Evolutionary conservation across 2,797 vertebrate genomes (phyloP), one percentile per base, ranked within the genome.

Genomic region (Mastacembelus armatus): DNA sequence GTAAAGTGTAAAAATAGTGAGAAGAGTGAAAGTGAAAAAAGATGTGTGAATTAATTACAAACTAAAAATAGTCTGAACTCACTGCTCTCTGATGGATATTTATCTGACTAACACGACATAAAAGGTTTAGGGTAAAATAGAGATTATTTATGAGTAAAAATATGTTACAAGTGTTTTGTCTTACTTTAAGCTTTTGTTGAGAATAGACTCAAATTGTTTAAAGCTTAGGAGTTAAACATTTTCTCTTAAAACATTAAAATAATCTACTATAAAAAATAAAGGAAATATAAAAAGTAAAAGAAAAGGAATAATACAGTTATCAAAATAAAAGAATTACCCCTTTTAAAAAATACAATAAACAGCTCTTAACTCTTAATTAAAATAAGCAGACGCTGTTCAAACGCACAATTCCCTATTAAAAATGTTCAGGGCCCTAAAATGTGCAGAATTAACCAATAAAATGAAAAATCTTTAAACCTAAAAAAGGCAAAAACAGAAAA

Each of bases 11-110:
- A 32, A 42, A 44, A 43, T 26, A 24, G 24, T 2, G 55, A 67
- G 24, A 43, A 43, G 26, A 52, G 6, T 5, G 6, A 15, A 56
- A 29, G 36, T 5, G 48, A 40, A 22, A 69, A 8, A 58, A 64
- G 22, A 66, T 21, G 11, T 66, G 56, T 45, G 40, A 70, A 52
- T 68, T 55, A 55, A 68, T 61, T 62, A 36, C 47, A 67, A 54
- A 67, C 32, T 29, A 36, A 61, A 39, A 76, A 69, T 35, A 21
- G 29, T 49, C 21, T 61, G 36, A 67, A 67, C 42, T 40, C 45
- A 2, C n/a, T 64, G 69, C 33, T 51, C 39, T 59, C 21, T 10
- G 14, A 43, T 21, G n/a, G 6, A 38, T 30, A 29, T 50, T 18
- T 5, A 10, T 30, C 18, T 2, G 18, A 50, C 12, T 21, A 36